Evolutionary conservation across 2,888 invertebrate genomes (phyloP), one percentile per base, ranked within the genome.

Genomic region (Flabesymbios commensalis): DNA sequence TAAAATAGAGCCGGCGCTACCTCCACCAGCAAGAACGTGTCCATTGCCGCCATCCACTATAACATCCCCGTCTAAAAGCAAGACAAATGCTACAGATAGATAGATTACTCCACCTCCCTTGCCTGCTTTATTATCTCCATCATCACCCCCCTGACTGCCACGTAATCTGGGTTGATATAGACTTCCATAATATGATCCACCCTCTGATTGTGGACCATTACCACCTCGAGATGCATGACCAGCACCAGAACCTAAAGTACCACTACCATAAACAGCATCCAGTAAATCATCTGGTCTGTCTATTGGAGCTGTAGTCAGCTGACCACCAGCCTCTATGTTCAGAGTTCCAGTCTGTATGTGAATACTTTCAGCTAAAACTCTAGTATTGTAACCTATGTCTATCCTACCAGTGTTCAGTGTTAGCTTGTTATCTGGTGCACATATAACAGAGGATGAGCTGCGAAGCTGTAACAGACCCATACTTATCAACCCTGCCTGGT

Each of bases 211-310:
- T 52, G 65, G 65, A 47, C 63, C 47, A 61, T 69, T 70, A 54
- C 75, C 75, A 17, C 75, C 74, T 22, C 45, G 43, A 33, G 70
- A 70, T n/a, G 73, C 74, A 69, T 72, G 70, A 0, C 75, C 75
- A 31, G 64, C 75, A 1, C 74, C 75, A 36, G 73, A 71, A 7
- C 36, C 64, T 61, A 53, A 29, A 1, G 36, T 24, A 5, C 74
- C 74, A 7, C 51, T 41, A 29, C 75, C 75, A 31, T 43, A 24
- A 7, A 39, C 22, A 26, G 61, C 59, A 52, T 75, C 74, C 5
- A 73, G 52, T 4, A 64, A 62, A 43, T 75, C 75, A 22, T 55
- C 43, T 17, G 70, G 68, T 52, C 75, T 58, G 47, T 75, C 70
- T 2, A 33, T 52, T 2, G 74, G 71, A 14, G 75, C 69, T 2